Percentiles rank a stretch among this genome's conserved stretches.
Conservation (phyloP, 1,140 invertebrate genomes). For the Cydia splendana region DNA sequence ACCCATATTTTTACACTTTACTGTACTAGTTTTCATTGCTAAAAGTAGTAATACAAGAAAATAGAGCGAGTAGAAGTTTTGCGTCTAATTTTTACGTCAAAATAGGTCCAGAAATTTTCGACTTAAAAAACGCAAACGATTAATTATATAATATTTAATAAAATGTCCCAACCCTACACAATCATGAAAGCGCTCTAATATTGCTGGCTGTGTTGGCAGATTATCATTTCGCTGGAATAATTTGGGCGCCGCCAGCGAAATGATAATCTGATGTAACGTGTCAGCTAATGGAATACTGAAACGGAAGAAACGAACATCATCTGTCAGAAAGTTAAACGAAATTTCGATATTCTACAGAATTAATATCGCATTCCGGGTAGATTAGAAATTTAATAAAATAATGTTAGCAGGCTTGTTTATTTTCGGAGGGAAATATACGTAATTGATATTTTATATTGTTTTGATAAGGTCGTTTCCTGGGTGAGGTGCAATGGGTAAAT, state of each 20-base stretch:
- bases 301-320: constrained; percentile 15
- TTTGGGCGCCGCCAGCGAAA: neutral
- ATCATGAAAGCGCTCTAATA: too few species aligned
- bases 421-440: neutral
- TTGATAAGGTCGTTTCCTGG: constrained; percentile 1
- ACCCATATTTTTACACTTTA: too few species aligned
- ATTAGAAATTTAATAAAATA: neutral
- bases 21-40: too few species aligned
- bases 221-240: neutral
- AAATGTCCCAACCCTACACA: too few species aligned
- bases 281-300: constrained; percentile 15
- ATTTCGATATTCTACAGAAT: constrained; percentile 11
- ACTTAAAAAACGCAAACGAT: too few species aligned
- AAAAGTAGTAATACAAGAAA: too few species aligned
- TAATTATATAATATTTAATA: too few species aligned
- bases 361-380: neutral
- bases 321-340: constrained; percentile 20
- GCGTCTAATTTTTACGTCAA: too few species aligned
- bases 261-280: neutral
- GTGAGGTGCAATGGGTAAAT: neutral
- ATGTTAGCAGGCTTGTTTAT: neutral
- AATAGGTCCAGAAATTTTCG: too few species aligned
- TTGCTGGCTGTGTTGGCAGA: too few species aligned
- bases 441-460: neutral
- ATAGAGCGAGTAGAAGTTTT: too few species aligned